phyloP scores from a whole-genome alignment of 2,888 invertebrate species.

The Xanthia togata region DNA sequence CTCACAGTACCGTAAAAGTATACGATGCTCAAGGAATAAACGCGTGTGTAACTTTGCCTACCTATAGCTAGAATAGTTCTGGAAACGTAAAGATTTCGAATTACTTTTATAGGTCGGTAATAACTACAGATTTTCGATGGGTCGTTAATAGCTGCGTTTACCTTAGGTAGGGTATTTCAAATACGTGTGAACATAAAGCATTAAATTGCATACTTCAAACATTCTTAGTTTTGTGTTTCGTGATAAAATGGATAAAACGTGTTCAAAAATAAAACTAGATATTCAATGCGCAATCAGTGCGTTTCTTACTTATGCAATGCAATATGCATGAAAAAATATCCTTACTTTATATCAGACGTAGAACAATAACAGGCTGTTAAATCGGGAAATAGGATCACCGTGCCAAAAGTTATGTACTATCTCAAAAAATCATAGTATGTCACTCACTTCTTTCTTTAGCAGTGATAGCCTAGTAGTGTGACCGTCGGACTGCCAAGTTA shows the following conservation, averaged over 20 bases:
- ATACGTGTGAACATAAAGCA: slow-evolving; percentile 3
- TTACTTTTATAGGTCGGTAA: no score
- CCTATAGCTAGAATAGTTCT: no score
- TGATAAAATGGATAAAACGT: slow-evolving; percentile 3
- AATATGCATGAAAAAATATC: neutral
- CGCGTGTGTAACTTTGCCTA: no score
- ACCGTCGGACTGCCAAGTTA: no score
- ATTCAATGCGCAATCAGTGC: neutral
- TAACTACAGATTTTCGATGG: no score
- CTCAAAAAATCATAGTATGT: no score
- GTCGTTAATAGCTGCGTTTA: no score
- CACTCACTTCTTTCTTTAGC: no score
- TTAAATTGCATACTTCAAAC: slow-evolving; percentile 6
- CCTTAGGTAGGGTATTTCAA: neutral
- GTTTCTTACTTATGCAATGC: neutral
- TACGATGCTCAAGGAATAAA: no score
- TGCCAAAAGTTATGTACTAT: neutral
- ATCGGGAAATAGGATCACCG: neutral
- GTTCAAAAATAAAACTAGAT: neutral
- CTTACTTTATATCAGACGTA: neutral
- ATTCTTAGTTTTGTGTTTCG: neutral
- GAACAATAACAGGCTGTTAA: neutral
- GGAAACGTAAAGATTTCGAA: no score
- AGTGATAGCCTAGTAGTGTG: no score
- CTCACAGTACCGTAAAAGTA: no score